A percentile compares a stretch with the other conserved stretches of the same genome.
Evolutionary conservation across 1,140 invertebrate species (phyloP).

Genomic region (Lepidotrigona ventralis): DNA sequence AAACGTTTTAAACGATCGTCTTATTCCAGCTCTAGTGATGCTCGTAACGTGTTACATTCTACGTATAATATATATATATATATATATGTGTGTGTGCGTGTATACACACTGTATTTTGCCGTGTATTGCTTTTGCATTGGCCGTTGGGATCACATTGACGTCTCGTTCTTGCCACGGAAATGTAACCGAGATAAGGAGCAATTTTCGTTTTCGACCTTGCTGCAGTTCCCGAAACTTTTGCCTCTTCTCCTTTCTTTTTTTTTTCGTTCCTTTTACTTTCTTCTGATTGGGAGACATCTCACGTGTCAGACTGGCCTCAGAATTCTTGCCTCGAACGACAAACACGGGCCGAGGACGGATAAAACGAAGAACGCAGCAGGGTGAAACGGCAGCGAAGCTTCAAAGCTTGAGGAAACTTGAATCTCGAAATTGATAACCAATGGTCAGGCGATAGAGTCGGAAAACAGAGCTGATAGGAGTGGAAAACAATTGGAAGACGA

Average conservation of each 20-base stretch:
- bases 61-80: too few relatives aligned
- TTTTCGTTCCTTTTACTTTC: background rate
- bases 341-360: background rate
- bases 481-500: too few relatives aligned
- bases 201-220: background rate
- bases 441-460: background rate
- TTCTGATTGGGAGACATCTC: too few relatives aligned
- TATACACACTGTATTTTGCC: background rate
- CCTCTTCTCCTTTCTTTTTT: background rate
- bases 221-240: background rate
- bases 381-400: background rate
- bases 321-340: too few relatives aligned
- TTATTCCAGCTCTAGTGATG: conserved; percentile 12
- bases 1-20: conserved; percentile 5
- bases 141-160: background rate
- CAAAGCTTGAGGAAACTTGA: background rate
- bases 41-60: background rate
- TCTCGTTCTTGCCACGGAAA: background rate
- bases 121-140: conserved; percentile 10
- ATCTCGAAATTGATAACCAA: conserved; percentile 8
- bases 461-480: too few relatives aligned
- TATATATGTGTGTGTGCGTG: background rate
- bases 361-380: background rate
- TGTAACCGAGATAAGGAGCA: background rate
- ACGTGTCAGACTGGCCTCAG: too few relatives aligned